Conservation (phyloP, 2,888 invertebrate genomes). For the Sinopyrophorus schimmeli region DNA sequence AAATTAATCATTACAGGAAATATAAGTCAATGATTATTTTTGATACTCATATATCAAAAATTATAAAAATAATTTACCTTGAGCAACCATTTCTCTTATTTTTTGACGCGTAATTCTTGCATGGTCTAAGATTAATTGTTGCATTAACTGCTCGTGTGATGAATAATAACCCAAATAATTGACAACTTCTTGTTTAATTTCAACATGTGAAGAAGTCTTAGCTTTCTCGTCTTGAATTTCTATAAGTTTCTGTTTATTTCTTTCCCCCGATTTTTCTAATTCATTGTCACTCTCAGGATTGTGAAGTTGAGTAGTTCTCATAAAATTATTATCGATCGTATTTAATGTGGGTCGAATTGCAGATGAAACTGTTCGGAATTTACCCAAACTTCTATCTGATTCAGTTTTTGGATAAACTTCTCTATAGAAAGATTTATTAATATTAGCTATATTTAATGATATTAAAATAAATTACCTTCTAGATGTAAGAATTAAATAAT, state of each 20-base stretch:
- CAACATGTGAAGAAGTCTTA: conserved; percentile 40
- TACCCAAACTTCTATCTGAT: conserved; percentile 63
- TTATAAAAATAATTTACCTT: too few species aligned
- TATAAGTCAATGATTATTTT: not conserved
- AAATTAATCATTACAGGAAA: not conserved
- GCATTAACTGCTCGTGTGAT: conserved; percentile 68
- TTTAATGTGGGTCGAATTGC: conserved; percentile 41
- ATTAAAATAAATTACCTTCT: conserved; percentile 51
- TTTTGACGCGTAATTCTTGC: conserved; percentile 60
- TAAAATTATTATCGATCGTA: not conserved
- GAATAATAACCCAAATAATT: conserved; percentile 73
- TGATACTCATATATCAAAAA: too few species aligned
- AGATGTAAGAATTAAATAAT: conserved; percentile 65
- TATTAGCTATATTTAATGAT: too few species aligned
- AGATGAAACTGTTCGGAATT: conserved; percentile 63
- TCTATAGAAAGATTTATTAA: conserved; percentile 45
- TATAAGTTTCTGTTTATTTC: conserved; percentile 6
- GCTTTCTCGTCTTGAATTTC: conserved; percentile 13
- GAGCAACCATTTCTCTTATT: conserved; percentile 64
- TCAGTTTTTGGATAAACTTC: conserved; percentile 66
- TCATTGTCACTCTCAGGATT: conserved; percentile 10
- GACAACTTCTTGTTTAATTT: conserved; percentile 63
- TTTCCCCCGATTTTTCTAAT: conserved; percentile 13
- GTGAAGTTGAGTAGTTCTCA: too few species aligned
- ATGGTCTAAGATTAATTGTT: conserved; percentile 63